Evolutionary conservation across 2,888 invertebrate genomes (phyloP), one percentile per base, ranked within the genome.

Genomic region (Limnephilus rhombicus): DNA sequence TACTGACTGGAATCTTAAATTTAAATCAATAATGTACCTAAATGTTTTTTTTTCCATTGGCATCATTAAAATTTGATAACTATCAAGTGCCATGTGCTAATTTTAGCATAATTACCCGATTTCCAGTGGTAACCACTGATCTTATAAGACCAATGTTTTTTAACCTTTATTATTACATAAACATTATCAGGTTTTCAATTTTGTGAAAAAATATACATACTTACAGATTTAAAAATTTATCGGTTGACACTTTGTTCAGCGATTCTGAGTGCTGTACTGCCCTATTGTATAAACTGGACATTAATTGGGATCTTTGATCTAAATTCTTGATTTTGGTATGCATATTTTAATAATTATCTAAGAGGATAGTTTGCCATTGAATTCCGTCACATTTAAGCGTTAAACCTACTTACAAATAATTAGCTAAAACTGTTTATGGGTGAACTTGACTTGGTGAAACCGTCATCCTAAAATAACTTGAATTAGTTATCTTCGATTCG

Each of bases 351-450:
- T 41, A 41, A 45, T 86, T 85, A 49, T 87, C 87, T 31, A 83
- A 37, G 87, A 87, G 49, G 49, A 87, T 49, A 31, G 31, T 87
- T 87, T 87, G 87, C 87, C 87, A 87, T 87, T 87, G 31, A 87
- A 31, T 31, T 87, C 53, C 49, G 87, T 87, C 87, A 53, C 49
- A 87, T 87, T 87, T 68, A 87, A 34, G 24, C 15, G 68, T n/a
- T 31, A 53, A 49, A 87, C 53, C 13, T 34, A 87, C 49, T 53
- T 53, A 53, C 31, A 34, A 87, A 53, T 83, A 87, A 53, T 83
- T 24, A 37, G 24, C 83, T 83, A 83, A 83, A 83, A 83, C 83
- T 83, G 34, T 41, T 68, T 68, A 9, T 24, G 24, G 24, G 24
- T 68, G 68, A 68, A 68, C 24, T 68, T 68, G 24, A n/a, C 68